phyloP scores from a whole-genome alignment of 1,140 invertebrate species.

The Procambarus clarkii region DNA sequence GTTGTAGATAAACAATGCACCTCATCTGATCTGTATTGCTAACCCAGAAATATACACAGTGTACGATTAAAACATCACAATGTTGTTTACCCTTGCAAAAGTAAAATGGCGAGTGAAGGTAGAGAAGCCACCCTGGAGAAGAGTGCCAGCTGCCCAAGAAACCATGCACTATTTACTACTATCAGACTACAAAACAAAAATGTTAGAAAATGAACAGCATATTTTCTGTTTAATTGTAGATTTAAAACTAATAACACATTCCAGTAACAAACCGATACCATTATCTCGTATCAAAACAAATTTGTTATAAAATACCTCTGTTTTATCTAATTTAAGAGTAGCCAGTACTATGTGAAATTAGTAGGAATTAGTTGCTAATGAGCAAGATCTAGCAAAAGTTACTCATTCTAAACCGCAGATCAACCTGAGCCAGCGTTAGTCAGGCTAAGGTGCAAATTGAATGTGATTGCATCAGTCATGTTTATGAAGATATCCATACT shows the following conservation, averaged over 20 bases:
- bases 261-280: not conserved
- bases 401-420: not conserved
- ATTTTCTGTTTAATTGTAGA: not conserved
- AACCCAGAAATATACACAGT: too few relatives aligned
- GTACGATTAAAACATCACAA: too few relatives aligned
- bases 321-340: not conserved
- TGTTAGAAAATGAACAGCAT: too few relatives aligned
- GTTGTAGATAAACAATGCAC: too few relatives aligned
- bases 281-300: not conserved
- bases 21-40: too few relatives aligned
- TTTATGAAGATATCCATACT: not conserved
- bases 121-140: too few relatives aligned
- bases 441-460: not conserved
- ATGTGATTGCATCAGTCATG: not conserved
- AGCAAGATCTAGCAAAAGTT: not conserved
- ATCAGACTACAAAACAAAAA: too few relatives aligned
- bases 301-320: not conserved
- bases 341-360: not conserved
- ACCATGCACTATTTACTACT: too few relatives aligned
- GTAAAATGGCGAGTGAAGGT: too few relatives aligned
- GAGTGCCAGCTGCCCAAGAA: too few relatives aligned
- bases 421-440: not conserved
- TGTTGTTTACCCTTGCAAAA: too few relatives aligned
- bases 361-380: not conserved
- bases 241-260: constrained; percentile 3